These are phyloP conservation scores for Ceratina japonica DNA, from an alignment of 1,140 invertebrate species.

Conservation along the genomic window DNA sequence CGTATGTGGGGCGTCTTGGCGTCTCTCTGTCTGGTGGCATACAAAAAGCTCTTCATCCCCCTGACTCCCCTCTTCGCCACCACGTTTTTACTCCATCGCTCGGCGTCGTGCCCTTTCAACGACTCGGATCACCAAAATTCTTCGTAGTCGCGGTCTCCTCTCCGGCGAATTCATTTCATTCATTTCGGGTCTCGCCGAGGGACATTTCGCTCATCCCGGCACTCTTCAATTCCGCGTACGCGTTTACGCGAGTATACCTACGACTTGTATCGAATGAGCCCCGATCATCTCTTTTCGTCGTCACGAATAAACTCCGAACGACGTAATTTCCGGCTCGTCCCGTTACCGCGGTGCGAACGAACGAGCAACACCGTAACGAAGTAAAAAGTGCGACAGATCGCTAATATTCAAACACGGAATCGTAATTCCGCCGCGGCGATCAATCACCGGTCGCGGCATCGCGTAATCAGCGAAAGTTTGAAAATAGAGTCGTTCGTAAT, in stretches of 20 bases:
- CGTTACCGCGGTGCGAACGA: not conserved
- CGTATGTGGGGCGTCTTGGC: slow-evolving; percentile 69
- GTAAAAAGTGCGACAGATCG: too few species aligned
- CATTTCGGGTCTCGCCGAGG: not conserved
- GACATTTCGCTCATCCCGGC: not conserved
- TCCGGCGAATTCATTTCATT: not conserved
- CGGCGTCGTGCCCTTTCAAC: not conserved
- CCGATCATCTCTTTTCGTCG: not conserved
- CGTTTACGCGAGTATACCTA: not conserved
- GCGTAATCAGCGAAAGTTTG: not conserved
- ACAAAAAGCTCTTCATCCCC: slow-evolving; percentile 63
- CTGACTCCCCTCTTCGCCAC: not conserved
- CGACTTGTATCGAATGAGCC: not conserved
- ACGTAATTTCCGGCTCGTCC: not conserved
- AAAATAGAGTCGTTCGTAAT: not conserved
- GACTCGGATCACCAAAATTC: not conserved
- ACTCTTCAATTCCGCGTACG: not conserved
- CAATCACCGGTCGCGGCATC: slow-evolving; percentile 9
- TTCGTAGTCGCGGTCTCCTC: not conserved
- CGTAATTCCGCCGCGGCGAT: not conserved
- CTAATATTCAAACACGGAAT: not conserved
- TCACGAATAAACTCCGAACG: not conserved
- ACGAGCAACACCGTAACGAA: not conserved
- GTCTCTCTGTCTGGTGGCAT: slow-evolving; percentile 68
- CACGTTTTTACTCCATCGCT: not conserved